These are phyloP conservation scores for Australoheros facetus DNA, from an alignment of 2,797 vertebrate species.

Conservation along the genomic window DNA sequence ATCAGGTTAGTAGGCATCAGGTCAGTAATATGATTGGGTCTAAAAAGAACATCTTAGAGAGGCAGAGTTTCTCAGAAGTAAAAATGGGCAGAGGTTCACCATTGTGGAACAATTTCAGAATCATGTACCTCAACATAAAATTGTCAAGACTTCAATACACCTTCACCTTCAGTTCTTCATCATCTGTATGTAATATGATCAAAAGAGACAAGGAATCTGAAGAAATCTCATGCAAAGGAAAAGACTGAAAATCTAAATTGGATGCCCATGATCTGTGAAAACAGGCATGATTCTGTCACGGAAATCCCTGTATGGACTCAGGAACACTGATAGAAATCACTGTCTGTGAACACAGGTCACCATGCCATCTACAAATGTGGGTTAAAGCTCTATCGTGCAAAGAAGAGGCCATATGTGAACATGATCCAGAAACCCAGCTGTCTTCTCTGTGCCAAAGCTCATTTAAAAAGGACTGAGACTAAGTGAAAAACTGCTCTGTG, in stretches of 20 bases:
- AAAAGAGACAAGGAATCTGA: not conserved
- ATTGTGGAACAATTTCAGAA: not conserved
- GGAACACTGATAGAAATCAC: not conserved
- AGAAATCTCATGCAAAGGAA: not conserved
- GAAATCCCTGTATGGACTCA: not conserved
- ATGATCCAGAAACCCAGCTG: not conserved
- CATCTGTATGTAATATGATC: not conserved
- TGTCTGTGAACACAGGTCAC: not conserved
- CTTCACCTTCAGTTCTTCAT: not conserved
- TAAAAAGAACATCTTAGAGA: not conserved
- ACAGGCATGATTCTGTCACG: not conserved
- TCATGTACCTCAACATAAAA: not conserved
- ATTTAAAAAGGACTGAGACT: not conserved
- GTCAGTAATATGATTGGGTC: not conserved
- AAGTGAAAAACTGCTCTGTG: not conserved
- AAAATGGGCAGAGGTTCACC: too few relatives aligned
- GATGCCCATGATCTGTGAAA: not conserved
- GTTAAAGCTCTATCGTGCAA: not conserved
- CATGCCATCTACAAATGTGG: not conserved
- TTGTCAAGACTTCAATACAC: not conserved
- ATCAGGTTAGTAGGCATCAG: not conserved
- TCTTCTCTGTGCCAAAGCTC: not conserved
- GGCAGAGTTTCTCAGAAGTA: too few relatives aligned
- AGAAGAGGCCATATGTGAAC: not conserved
- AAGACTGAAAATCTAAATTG: not conserved